Evolutionary conservation across 1,140 invertebrate genomes (phyloP).

Genomic region (Pseudomyrmex pallidus): DNA sequence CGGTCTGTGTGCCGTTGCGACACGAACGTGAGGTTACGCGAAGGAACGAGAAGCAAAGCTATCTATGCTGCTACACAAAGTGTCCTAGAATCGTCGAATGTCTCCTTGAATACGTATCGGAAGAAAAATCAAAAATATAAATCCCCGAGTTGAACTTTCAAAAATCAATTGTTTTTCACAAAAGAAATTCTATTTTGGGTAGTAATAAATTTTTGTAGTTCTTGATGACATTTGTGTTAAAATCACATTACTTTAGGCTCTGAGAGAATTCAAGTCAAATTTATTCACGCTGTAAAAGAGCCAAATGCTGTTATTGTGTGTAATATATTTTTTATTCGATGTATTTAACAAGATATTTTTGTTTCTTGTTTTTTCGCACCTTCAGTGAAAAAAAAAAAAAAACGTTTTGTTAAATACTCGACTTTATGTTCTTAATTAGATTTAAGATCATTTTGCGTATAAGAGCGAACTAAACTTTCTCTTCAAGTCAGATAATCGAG

Average conservation of each 20-base stretch:
- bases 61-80: background rate
- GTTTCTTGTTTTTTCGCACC: no score
- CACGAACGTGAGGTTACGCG: slow-evolving; percentile 68
- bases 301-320: no score
- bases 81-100: slow-evolving; percentile 26
- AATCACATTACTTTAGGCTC: no score
- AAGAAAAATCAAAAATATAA: background rate
- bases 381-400: no score
- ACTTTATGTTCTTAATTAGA: slow-evolving; percentile 3
- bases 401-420: no score
- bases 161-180: background rate
- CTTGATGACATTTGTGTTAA: no score
- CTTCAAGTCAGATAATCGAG: background rate
- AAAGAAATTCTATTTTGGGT: no score
- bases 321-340: no score
- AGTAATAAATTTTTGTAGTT: no score
- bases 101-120: background rate
- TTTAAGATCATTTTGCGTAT: background rate
- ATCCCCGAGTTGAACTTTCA: background rate
- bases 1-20: slow-evolving; percentile 57
- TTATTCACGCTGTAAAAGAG: no score
- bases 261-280: no score
- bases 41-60: slow-evolving; percentile 55
- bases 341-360: no score
- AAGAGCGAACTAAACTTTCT: background rate